Evolutionary conservation across 2,113 vertebrate species (phyloP).

Genomic region (Cairina moschata): DNA sequence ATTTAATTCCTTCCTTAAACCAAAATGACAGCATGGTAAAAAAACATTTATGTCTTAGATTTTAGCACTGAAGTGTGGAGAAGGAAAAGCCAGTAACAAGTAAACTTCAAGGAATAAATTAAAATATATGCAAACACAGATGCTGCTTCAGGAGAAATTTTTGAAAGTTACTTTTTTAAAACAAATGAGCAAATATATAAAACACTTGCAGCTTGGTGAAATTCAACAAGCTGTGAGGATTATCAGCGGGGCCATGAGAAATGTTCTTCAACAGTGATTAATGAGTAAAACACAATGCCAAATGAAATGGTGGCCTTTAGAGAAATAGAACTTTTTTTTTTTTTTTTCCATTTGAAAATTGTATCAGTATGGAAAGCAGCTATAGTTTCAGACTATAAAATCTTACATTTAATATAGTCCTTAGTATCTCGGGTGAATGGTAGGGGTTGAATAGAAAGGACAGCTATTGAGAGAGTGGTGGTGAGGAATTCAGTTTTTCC

Average conservation of each 20-base stretch:
- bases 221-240: not conserved
- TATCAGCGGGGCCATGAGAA: slow-evolving; percentile 39
- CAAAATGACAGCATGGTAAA: not conserved
- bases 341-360: not conserved
- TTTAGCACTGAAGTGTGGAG: not conserved
- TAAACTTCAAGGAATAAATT: slow-evolving; percentile 1
- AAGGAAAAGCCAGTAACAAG: not conserved
- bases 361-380: not conserved
- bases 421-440: not conserved
- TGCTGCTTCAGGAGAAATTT: not conserved
- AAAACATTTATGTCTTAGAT: not conserved
- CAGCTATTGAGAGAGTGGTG: not conserved
- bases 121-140: not conserved
- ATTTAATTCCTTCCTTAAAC: not conserved
- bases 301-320: not conserved
- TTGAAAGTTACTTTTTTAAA: not conserved
- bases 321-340: not conserved
- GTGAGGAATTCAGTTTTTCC: not conserved
- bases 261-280: slow-evolving; percentile 25
- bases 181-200: slow-evolving; percentile 40
- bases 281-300: slow-evolving; percentile 27
- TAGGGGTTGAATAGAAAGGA: not conserved
- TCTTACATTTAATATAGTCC: not conserved
- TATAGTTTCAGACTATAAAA: not conserved
- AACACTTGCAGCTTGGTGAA: slow-evolving; percentile 24